These are phyloP conservation scores for Epizoanthus rinbou DNA, from an alignment of 92 coral and sea anemone genomes.

Conservation along the genomic window DNA sequence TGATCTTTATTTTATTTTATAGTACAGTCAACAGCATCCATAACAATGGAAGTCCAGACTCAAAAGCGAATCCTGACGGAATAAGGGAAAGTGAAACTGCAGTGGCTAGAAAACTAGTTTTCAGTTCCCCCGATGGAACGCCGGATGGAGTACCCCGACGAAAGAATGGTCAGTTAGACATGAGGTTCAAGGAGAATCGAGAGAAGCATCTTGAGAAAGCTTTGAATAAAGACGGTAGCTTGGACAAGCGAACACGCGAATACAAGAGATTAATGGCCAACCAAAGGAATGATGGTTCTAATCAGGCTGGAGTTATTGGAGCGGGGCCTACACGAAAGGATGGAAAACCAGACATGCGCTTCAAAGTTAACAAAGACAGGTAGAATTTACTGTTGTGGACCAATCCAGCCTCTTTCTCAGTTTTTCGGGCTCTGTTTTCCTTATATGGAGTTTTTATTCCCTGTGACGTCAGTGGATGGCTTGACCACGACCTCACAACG, in stretches of 20 bases:
- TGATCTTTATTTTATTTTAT: too few species aligned
- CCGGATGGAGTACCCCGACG: not conserved
- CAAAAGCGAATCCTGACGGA: not conserved
- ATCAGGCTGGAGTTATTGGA: not conserved
- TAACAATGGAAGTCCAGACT: not conserved
- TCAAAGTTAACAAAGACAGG: constrained; percentile 23
- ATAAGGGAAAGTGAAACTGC: not conserved
- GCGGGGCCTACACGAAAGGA: constrained; percentile 44
- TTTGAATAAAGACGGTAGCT: constrained; percentile 48
- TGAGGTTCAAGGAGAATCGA: constrained; percentile 56
- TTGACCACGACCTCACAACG: too few species aligned
- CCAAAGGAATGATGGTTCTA: not conserved
- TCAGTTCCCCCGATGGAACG: not conserved
- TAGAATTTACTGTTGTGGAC: not conserved
- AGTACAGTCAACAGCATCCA: too few species aligned
- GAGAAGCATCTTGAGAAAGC: constrained; percentile 39
- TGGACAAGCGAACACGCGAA: constrained; percentile 46
- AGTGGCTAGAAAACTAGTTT: not conserved
- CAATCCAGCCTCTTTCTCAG: too few species aligned
- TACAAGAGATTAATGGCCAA: constrained; percentile 6
- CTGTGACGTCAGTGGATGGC: too few species aligned
- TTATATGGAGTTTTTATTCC: too few species aligned
- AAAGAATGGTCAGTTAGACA: constrained; percentile 51
- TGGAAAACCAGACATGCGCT: constrained; percentile 64
- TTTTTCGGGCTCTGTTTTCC: too few species aligned